A percentile compares a stretch with the other conserved stretches of the same genome.
Evolutionary conservation across 37 sponge, comb jelly and placozoan species (phyloP).

Genomic region (Geodia barretti): DNA sequence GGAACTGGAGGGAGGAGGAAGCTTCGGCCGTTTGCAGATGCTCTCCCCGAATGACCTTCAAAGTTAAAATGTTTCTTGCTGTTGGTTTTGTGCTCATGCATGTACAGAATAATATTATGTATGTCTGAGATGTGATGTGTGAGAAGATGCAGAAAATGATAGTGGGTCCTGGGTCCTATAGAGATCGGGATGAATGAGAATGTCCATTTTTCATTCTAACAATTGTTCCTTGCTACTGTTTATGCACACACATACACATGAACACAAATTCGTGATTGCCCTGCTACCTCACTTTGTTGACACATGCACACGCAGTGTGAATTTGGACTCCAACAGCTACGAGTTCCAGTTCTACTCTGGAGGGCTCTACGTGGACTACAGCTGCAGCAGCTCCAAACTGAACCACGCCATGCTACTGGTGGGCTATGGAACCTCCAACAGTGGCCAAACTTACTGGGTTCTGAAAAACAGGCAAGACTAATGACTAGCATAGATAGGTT

Average conservation of each 20-base stretch:
- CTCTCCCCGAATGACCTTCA: conserved; percentile 8
- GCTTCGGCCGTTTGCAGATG: conserved; percentile 50
- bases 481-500: no score
- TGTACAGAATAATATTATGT: no score
- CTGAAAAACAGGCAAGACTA: conserved; percentile 65
- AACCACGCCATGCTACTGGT: conserved; percentile 83
- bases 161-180: no score
- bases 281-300: neutral
- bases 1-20: conserved; percentile 34
- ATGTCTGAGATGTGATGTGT: no score
- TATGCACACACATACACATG: no score
- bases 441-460: conserved; percentile 57
- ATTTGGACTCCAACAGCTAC: conserved; percentile 57
- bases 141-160: no score
- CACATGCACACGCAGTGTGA: conserved; percentile 46
- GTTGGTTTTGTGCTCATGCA: no score
- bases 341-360: conserved; percentile 73
- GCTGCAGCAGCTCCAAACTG: conserved; percentile 65
- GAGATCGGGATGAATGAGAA: no score
- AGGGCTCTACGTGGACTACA: conserved; percentile 57
- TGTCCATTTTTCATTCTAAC: no score
- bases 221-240: no score
- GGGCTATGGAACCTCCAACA: conserved; percentile 41
- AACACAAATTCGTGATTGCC: no score
- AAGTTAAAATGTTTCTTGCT: conserved; percentile 60